Evolutionary conservation across 2,888 invertebrate genomes (phyloP).

Genomic region (Dioctria rufipes): DNA sequence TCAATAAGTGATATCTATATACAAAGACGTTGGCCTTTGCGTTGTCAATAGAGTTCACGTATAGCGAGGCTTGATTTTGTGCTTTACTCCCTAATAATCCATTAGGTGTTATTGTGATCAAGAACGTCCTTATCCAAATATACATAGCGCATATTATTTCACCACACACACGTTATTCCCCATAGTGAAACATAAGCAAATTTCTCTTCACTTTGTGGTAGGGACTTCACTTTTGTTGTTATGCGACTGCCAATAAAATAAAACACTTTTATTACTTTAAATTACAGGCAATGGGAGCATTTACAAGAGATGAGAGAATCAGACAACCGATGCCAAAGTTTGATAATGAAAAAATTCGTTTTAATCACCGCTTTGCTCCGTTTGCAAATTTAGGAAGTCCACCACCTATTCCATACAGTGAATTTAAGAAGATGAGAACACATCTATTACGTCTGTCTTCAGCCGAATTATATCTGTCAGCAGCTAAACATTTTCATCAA

Average conservation of each 20-base stretch:
- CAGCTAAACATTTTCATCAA: constrained; percentile 94
- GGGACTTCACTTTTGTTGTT: no score
- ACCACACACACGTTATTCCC: no score
- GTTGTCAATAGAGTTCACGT: no score
- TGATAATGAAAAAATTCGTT: constrained; percentile 94
- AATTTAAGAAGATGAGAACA: constrained; percentile 87
- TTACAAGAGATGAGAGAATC: constrained; percentile 90
- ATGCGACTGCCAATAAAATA: no score
- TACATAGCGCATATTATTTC: no score
- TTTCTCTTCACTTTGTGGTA: no score
- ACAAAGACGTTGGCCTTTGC: no score
- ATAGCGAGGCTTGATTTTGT: no score
- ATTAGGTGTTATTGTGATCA: no score
- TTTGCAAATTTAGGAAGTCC: constrained; percentile 90
- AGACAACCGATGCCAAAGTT: constrained; percentile 89
- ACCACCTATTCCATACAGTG: constrained; percentile 91
- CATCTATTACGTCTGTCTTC: constrained; percentile 76
- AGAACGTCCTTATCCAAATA: no score
- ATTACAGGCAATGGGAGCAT: constrained; percentile 87
- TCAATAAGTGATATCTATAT: no score
- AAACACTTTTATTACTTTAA: constrained; percentile 55
- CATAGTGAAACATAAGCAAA: not conserved
- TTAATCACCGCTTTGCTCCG: constrained; percentile 94
- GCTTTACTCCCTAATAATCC: no score
- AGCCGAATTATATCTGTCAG: constrained; percentile 82